A percentile compares a stretch with the other conserved stretches of the same genome.
Evolutionary conservation across 2,888 invertebrate genomes (phyloP).

Genomic region (Andrena flavipes): DNA sequence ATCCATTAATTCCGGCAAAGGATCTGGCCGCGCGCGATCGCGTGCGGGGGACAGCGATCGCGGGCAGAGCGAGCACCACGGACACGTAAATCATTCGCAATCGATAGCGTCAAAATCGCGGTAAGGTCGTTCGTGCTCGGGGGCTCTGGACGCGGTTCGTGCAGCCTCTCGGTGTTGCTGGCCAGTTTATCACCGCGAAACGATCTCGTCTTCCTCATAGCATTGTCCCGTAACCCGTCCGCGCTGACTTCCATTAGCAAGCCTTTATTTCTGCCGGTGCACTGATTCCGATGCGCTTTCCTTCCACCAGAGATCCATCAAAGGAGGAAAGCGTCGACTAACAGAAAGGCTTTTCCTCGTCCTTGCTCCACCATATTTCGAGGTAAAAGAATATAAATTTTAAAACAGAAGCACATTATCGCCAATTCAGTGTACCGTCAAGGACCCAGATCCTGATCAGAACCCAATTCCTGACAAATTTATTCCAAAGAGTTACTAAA

Average conservation of each 20-base stretch:
- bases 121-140: slow-evolving; percentile 53
- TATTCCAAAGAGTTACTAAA: too few relatives aligned
- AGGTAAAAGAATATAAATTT: neutral
- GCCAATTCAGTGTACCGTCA: neutral
- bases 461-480: too few relatives aligned
- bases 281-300: slow-evolving; percentile 9
- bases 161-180: slow-evolving; percentile 22
- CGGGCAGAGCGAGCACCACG: slow-evolving; percentile 11
- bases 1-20: slow-evolving; percentile 57
- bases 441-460: too few relatives aligned
- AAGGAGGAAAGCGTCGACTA: neutral
- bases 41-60: slow-evolving; percentile 44
- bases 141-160: slow-evolving; percentile 24
- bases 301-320: neutral
- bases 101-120: slow-evolving; percentile 65
- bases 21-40: slow-evolving; percentile 42
- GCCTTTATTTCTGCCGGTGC: slow-evolving; percentile 30
- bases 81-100: slow-evolving; percentile 63
- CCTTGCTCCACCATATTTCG: neutral
- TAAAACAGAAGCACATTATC: neutral
- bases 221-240: slow-evolving; percentile 71
- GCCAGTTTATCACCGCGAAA: slow-evolving; percentile 63
- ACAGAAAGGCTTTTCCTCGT: slow-evolving; percentile 9
- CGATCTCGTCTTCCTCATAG: slow-evolving; percentile 72
- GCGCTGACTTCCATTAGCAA: slow-evolving; percentile 63